These are phyloP conservation scores for Himalopsyche tibetana DNA, from an alignment of 2,888 invertebrate species.

Conservation along the genomic window DNA sequence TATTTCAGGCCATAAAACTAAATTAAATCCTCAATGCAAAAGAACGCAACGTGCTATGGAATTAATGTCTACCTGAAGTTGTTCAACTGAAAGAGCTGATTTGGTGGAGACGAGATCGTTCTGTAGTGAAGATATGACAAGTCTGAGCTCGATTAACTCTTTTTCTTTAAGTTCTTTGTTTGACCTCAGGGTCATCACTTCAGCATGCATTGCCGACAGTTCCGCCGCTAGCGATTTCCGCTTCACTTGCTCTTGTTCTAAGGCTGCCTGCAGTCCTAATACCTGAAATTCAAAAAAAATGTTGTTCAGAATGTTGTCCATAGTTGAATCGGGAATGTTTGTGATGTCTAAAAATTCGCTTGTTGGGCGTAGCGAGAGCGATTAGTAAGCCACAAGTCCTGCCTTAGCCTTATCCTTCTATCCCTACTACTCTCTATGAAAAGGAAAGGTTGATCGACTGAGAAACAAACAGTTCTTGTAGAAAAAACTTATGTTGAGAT, in stretches of 20 bases:
- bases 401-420: too few species aligned
- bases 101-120: slow-evolving; percentile 61
- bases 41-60: not conserved
- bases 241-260: slow-evolving; percentile 94
- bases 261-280: slow-evolving; percentile 87
- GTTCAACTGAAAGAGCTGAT: slow-evolving; percentile 56
- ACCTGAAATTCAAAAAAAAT: slow-evolving; percentile 72
- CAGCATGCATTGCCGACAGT: slow-evolving; percentile 77
- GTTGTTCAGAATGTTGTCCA: not conserved
- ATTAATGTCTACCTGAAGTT: slow-evolving; percentile 56
- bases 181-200: slow-evolving; percentile 70
- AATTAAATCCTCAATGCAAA: not conserved
- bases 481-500: too few species aligned
- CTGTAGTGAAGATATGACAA: slow-evolving; percentile 39
- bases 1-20: not conserved
- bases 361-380: too few species aligned
- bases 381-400: too few species aligned
- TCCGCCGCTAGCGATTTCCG: slow-evolving; percentile 90
- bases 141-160: slow-evolving; percentile 59
- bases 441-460: too few species aligned
- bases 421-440: too few species aligned
- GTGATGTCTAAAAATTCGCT: too few species aligned
- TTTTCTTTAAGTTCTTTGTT: slow-evolving; percentile 60
- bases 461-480: too few species aligned
- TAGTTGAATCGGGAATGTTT: not conserved